A percentile compares a stretch with the other conserved stretches of the same genome.
Conservation (phyloP, 1,140 invertebrate species). For the Pissodes strobi region DNA sequence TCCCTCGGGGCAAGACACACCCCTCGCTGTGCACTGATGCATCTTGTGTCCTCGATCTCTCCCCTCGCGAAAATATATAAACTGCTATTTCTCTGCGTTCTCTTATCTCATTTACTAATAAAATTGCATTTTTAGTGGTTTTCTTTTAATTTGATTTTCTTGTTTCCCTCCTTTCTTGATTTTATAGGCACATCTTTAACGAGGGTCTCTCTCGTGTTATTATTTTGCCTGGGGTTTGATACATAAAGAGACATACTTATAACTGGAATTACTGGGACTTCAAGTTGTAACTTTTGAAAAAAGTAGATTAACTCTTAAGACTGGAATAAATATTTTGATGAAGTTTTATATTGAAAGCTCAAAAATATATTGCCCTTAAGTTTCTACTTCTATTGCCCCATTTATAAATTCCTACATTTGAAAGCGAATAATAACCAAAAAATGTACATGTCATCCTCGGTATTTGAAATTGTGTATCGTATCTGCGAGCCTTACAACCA, state of each 20-base stretch:
- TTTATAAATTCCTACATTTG: too few species aligned
- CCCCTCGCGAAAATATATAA: slow-evolving; percentile 8
- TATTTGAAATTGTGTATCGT: too few species aligned
- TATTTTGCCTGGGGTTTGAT: not conserved
- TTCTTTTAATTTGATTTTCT: slow-evolving; percentile 27
- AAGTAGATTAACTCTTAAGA: too few species aligned
- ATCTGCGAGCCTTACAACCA: too few species aligned
- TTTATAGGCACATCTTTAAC: slow-evolving; percentile 21
- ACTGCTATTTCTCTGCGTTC: slow-evolving; percentile 20
- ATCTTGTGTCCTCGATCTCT: slow-evolving; percentile 14
- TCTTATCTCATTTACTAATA: slow-evolving; percentile 25
- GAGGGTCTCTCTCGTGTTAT: slow-evolving; percentile 10
- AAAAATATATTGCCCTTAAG: too few species aligned
- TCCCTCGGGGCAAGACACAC: slow-evolving; percentile 16
- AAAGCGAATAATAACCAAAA: too few species aligned
- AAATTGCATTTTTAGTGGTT: slow-evolving; percentile 33
- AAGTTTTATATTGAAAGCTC: too few species aligned
- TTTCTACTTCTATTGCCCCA: too few species aligned
- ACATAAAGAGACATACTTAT: slow-evolving; percentile 17
- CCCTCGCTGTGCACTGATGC: slow-evolving; percentile 14
- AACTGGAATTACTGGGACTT: slow-evolving; percentile 1
- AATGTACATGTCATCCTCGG: too few species aligned
- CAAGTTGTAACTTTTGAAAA: too few species aligned
- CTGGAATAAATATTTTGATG: too few species aligned
- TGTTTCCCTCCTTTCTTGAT: slow-evolving; percentile 19